Evolutionary conservation across 1,140 invertebrate genomes (phyloP).

Genomic region (Philotrypesis tridentata): DNA sequence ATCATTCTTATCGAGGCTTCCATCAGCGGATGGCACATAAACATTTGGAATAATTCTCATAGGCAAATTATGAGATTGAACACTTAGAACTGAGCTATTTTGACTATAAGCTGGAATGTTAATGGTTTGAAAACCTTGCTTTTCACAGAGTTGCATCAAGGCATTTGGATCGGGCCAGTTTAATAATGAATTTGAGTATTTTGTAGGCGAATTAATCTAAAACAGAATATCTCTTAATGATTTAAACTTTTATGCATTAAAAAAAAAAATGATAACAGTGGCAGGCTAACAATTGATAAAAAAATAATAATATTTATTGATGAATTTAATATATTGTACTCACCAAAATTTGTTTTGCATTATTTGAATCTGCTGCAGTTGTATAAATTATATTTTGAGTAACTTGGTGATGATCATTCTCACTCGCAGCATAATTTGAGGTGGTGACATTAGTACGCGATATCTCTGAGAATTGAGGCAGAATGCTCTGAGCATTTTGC

Average conservation of each 20-base stretch:
- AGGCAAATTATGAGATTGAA: constrained; percentile 64
- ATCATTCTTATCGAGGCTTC: constrained; percentile 52
- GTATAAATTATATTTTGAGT: constrained; percentile 62
- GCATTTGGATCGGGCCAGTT: constrained; percentile 67
- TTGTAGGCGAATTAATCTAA: constrained; percentile 64
- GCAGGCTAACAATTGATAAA: too few relatives aligned
- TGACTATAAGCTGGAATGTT: constrained; percentile 69
- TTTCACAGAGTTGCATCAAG: constrained; percentile 68
- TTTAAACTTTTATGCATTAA: neutral
- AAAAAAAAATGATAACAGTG: constrained; percentile 19
- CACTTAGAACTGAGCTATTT: constrained; percentile 60
- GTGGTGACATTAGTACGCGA: constrained; percentile 57
- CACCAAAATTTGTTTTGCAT: constrained; percentile 64
- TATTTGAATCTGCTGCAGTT: constrained; percentile 57
- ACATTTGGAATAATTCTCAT: constrained; percentile 66
- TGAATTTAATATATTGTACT: constrained; percentile 41
- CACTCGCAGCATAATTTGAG: constrained; percentile 56
- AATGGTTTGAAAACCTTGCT: constrained; percentile 66
- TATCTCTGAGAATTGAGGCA: constrained; percentile 69
- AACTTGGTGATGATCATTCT: constrained; percentile 54
- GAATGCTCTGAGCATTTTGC: constrained; percentile 58
- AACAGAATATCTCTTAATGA: constrained; percentile 35
- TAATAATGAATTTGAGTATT: constrained; percentile 65
- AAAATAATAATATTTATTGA: neutral
- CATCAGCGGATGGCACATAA: constrained; percentile 62